phyloP scores from a whole-genome alignment of 2,888 invertebrate genomes.

The Hydraecia micacea region DNA sequence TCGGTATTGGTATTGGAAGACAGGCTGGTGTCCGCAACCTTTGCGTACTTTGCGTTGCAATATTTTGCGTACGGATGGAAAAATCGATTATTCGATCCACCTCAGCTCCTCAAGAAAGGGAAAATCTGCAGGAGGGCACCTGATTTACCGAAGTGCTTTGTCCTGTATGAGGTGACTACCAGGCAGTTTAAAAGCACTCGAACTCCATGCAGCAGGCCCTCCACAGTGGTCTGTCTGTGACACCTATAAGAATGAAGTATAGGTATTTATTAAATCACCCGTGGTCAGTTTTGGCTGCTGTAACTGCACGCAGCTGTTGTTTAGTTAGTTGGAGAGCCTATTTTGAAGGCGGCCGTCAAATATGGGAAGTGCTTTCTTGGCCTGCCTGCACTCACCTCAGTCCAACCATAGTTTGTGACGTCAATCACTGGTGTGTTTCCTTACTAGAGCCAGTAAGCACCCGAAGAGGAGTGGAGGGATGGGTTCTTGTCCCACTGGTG shows the following conservation, averaged over 20 bases:
- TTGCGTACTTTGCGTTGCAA: too few species aligned
- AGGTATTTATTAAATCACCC: neutral
- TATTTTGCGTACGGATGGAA: neutral
- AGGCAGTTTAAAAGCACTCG: neutral
- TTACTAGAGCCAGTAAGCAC: neutral
- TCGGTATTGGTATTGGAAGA: neutral
- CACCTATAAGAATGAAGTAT: neutral
- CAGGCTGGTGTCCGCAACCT: neutral
- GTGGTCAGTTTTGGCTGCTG: neutral
- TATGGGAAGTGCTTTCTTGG: neutral
- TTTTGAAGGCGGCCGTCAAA: neutral
- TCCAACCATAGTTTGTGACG: neutral
- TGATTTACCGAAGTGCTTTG: neutral
- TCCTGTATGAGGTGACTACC: neutral
- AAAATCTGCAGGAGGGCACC: too few species aligned
- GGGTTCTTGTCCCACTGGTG: too few species aligned
- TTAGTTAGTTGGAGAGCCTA: neutral
- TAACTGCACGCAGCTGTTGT: neutral
- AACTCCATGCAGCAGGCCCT: neutral
- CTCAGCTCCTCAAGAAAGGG: neutral
- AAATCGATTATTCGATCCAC: neutral
- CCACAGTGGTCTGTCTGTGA: neutral
- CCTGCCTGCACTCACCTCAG: neutral
- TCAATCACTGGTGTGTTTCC: neutral
- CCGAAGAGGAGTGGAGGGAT: neutral